phyloP scores from a whole-genome alignment of 2,888 invertebrate genomes.

The Synergus laeviventris region DNA sequence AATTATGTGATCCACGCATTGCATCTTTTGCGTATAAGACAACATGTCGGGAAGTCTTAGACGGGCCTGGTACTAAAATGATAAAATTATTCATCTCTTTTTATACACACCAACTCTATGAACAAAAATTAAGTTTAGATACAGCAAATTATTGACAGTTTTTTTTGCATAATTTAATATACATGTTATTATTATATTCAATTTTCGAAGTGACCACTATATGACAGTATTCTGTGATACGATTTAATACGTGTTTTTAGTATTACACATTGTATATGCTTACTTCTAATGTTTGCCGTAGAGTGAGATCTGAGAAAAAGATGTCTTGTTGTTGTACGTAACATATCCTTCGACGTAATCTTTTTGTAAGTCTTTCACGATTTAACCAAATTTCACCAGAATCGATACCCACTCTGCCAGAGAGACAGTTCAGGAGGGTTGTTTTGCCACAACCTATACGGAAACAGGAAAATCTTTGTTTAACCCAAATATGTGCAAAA shows the following conservation, averaged over 20 bases:
- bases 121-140: no score
- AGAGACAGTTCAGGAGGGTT: constrained; percentile 85
- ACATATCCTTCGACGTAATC: constrained; percentile 86
- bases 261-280: constrained; percentile 53
- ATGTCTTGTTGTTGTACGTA: constrained; percentile 90
- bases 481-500: not conserved
- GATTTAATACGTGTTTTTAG: not conserved
- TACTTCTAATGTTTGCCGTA: constrained; percentile 86
- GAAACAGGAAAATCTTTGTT: not conserved
- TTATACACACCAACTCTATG: no score
- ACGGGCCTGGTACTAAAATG: constrained; percentile 79
- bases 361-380: constrained; percentile 81
- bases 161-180: no score
- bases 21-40: constrained; percentile 84
- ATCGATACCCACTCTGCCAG: constrained; percentile 83
- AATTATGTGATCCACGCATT: constrained; percentile 86
- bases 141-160: no score
- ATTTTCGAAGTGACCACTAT: no score
- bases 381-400: constrained; percentile 83
- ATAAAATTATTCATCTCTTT: not conserved
- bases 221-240: no score
- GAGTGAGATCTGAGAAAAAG: constrained; percentile 87
- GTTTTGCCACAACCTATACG: constrained; percentile 84
- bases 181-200: no score
- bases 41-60: constrained; percentile 84